phyloP scores from a whole-genome alignment of 2,113 vertebrate genomes.

The Hipposideros armiger region DNA sequence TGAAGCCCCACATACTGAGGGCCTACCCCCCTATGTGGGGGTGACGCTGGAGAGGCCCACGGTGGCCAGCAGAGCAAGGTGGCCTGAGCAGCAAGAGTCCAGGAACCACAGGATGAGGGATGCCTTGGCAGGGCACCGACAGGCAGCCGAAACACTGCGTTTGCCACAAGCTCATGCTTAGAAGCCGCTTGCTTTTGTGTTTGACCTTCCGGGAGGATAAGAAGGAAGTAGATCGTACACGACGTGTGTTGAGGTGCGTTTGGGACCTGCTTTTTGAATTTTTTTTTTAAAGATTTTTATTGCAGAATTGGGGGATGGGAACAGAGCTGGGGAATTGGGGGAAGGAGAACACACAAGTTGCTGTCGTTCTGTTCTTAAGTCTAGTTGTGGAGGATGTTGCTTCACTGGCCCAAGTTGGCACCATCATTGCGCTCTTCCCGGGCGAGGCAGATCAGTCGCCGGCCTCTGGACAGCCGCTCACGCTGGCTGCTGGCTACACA shows the following conservation, averaged over 20 bases:
- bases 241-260: accelerated
- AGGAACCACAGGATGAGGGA: background rate
- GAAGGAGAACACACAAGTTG: too few species aligned
- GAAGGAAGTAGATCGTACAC: background rate
- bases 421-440: too few species aligned
- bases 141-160: background rate
- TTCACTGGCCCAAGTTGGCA: too few species aligned
- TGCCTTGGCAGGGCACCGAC: accelerated
- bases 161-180: background rate
- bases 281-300: too few species aligned
- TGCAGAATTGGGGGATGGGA: too few species aligned
- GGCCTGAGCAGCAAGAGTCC: background rate
- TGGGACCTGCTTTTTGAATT: too few species aligned
- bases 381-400: too few species aligned
- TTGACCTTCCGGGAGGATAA: background rate
- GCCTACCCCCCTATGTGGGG: background rate
- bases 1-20: background rate
- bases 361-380: too few species aligned
- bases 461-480: too few species aligned
- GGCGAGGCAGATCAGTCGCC: too few species aligned
- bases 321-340: too few species aligned
- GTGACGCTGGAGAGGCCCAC: background rate
- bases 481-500: too few species aligned
- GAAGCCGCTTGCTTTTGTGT: background rate
- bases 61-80: background rate